These are phyloP conservation scores for Muntiacus muntjak DNA, from an alignment of 2,113 vertebrate genomes.

Conservation along the genomic window DNA sequence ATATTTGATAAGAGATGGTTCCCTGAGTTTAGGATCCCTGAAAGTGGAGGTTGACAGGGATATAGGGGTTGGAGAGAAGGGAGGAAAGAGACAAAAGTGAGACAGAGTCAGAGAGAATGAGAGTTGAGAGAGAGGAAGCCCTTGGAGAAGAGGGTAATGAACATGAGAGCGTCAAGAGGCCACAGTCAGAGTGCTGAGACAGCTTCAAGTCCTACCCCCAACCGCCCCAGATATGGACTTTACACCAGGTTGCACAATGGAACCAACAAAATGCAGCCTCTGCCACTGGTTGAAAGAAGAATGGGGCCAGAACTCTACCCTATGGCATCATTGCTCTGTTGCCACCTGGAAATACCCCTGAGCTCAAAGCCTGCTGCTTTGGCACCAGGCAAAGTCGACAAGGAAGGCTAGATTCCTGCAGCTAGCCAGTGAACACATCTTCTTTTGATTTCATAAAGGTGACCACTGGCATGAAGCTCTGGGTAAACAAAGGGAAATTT, in stretches of 20 bases:
- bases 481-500: background rate
- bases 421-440: slow-evolving; percentile 48
- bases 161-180: slow-evolving; percentile 58
- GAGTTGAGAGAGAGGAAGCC: background rate
- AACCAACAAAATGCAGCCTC: slow-evolving; percentile 23
- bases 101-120: background rate
- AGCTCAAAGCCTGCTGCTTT: slow-evolving; percentile 60
- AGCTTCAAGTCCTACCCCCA: slow-evolving; percentile 61
- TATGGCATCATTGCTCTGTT: slow-evolving; percentile 33
- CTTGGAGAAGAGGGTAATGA: slow-evolving; percentile 45
- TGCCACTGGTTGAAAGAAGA: slow-evolving; percentile 47
- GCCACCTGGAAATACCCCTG: slow-evolving; percentile 68
- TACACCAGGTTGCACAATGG: slow-evolving; percentile 70
- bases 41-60: slow-evolving; percentile 35
- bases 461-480: slow-evolving; percentile 36
- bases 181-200: slow-evolving; percentile 69
- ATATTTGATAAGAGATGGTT: slow-evolving; percentile 76
- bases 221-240: slow-evolving; percentile 70
- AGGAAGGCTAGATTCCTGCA: slow-evolving; percentile 18
- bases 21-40: slow-evolving; percentile 76
- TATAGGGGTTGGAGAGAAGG: slow-evolving; percentile 37
- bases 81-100: background rate
- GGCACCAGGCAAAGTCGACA: slow-evolving; percentile 63
- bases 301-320: slow-evolving; percentile 18
- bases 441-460: slow-evolving; percentile 59